Evolutionary conservation across 2,797 vertebrate genomes (phyloP), one percentile per base, ranked within the genome.

Genomic region (Zonotrichia albicollis): DNA sequence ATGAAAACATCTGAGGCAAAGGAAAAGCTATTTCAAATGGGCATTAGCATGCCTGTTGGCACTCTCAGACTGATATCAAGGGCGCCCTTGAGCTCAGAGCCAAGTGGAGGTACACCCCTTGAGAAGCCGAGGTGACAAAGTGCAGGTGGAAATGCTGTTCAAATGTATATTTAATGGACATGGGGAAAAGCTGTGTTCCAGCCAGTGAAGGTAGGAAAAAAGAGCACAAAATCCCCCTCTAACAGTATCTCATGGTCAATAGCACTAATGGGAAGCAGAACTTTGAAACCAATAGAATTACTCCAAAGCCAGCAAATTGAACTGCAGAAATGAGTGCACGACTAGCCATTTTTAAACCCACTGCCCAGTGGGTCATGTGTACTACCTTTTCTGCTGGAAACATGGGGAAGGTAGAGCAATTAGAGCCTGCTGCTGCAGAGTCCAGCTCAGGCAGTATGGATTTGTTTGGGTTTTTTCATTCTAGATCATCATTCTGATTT

Each of bases 101-200:
- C 95, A 96, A 97, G 95, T 96, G 94, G 94, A 95, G 91, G 85
- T 95, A 88, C 67, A 96, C 94, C 94, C 73, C 94, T 84, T 70
- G 95, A 97, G 95, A 94, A 90, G 87, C 64, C 0, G 7, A 96
- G 95, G 96, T 96, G 96, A 94, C 92, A 96, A 93, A 97, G 93
- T 95, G 95, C 94, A 95, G 91, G 87, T 94, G 73, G 94, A 97
- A 97, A 90, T 96, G 89, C 91, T 97, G 92, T 96, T 97, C 94
- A 96, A 95, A 97, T 97, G 95, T 96, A 96, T 96, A 96, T 97
- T 97, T 97, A 96, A 97, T 97, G 96, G 95, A 95, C 92, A 71
- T 65, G 87, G 92, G 93, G 84, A 91, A 86, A 85, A 91, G 84
- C 89, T 84, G 64, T 92, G 82, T 84, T 96, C 74, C 91, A 95